Conservation (phyloP, 2,113 vertebrate genomes). For the Channa argus region DNA sequence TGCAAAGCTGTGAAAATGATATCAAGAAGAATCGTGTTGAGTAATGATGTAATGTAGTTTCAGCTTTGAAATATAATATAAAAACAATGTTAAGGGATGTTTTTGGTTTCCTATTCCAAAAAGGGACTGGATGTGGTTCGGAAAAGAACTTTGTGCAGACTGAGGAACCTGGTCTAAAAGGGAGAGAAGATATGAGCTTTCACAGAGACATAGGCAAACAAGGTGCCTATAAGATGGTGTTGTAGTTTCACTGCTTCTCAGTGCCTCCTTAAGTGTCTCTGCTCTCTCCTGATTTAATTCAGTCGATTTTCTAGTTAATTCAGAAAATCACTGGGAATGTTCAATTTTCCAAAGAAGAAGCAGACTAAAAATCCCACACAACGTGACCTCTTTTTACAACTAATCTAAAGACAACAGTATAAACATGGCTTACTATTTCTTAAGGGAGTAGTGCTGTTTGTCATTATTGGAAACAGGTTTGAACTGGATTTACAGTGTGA, state of each 20-base stretch:
- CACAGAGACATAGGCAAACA: not conserved
- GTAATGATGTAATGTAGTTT: slow-evolving; percentile 45
- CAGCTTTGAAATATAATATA: slow-evolving; percentile 45
- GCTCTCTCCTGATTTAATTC: not conserved
- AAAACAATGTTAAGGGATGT: slow-evolving; percentile 52
- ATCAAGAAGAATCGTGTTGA: slow-evolving; percentile 16
- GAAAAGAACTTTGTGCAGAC: not conserved
- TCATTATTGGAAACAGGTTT: no score
- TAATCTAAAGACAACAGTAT: no score
- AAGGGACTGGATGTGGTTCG: not conserved
- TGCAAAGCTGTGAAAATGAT: slow-evolving; percentile 24
- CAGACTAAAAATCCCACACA: not conserved
- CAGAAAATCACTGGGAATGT: not conserved
- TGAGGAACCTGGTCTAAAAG: not conserved
- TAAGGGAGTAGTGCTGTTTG: no score
- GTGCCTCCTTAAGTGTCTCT: not conserved
- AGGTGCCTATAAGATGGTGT: not conserved
- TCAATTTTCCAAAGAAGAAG: not conserved
- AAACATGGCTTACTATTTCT: no score
- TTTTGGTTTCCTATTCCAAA: slow-evolving; percentile 31
- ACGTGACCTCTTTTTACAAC: no score
- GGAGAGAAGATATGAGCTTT: not conserved
- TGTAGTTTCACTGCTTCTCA: not conserved
- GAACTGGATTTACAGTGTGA: no score
- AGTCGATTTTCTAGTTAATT: not conserved